Conservation (phyloP, 2,797 vertebrate species). For the Muraenolepis orangiensis region DNA sequence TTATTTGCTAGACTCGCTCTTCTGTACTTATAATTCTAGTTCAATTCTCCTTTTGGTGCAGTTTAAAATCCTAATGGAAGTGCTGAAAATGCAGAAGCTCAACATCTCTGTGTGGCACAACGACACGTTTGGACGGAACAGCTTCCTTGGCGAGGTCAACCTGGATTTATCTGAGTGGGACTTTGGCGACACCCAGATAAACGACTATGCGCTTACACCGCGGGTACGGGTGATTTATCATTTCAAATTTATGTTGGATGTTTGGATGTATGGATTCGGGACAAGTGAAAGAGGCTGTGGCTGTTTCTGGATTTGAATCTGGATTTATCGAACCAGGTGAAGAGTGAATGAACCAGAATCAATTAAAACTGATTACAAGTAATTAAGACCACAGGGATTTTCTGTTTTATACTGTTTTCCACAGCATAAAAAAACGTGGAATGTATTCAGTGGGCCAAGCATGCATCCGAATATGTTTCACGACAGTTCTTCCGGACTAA, state of each 20-base stretch:
- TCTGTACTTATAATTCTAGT: not conserved
- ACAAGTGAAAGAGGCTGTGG: not conserved
- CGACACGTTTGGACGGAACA: slow-evolving; percentile 86
- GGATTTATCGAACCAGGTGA: too few relatives aligned
- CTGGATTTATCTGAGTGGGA: slow-evolving; percentile 86
- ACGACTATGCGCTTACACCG: slow-evolving; percentile 82
- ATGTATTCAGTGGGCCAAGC: too few relatives aligned
- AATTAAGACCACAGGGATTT: too few relatives aligned
- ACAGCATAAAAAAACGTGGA: too few relatives aligned
- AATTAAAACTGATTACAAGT: too few relatives aligned
- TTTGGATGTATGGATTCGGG: not conserved
- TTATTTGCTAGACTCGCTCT: not conserved
- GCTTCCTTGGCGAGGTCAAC: slow-evolving; percentile 90
- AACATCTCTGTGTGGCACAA: slow-evolving; percentile 93
- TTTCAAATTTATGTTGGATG: not conserved
- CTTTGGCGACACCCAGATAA: slow-evolving; percentile 83
- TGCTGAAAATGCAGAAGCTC: slow-evolving; percentile 78
- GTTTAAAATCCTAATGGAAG: slow-evolving; percentile 82
- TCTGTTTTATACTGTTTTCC: too few relatives aligned
- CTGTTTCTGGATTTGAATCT: too few relatives aligned
- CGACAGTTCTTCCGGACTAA: not conserved
- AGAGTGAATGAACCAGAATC: too few relatives aligned
- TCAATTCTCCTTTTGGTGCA: slow-evolving; percentile 42
- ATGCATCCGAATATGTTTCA: not conserved
- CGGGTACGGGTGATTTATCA: slow-evolving; percentile 69